These are phyloP conservation scores for Entomobrya proxima DNA, from an alignment of 2,888 invertebrate genomes.

Conservation along the genomic window DNA sequence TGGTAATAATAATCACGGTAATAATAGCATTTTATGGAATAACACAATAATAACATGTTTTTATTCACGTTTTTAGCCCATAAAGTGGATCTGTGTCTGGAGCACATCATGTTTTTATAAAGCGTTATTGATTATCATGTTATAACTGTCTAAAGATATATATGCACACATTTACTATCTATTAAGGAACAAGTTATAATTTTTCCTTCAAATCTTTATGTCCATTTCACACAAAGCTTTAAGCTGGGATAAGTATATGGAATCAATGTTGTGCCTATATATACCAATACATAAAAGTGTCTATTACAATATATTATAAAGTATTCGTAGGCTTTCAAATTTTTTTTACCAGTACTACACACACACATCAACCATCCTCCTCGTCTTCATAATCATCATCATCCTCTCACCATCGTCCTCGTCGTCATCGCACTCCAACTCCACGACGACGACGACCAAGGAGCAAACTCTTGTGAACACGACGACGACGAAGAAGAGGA, in stretches of 20 bases:
- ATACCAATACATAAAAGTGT: too few species aligned
- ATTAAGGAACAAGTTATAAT: too few species aligned
- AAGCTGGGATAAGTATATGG: too few species aligned
- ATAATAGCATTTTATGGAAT: conserved; percentile 31
- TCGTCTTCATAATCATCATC: conserved; percentile 10
- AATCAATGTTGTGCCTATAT: too few species aligned
- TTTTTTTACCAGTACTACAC: conserved; percentile 29
- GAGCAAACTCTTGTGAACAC: conserved; percentile 15
- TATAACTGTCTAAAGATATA: too few species aligned
- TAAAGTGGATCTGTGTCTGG: too few species aligned
- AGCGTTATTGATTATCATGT: too few species aligned
- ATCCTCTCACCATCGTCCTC: conserved; percentile 15
- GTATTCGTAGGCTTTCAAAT: too few species aligned
- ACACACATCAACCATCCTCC: conserved; percentile 25
- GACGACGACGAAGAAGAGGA: conserved; percentile 6
- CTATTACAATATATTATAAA: too few species aligned
- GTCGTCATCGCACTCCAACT: conserved; percentile 1
- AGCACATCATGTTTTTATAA: background rate
- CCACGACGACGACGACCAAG: conserved; percentile 21
- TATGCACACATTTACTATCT: too few species aligned
- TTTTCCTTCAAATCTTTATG: too few species aligned
- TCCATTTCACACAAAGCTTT: too few species aligned
- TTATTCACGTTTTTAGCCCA: background rate
- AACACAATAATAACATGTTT: conserved; percentile 32
- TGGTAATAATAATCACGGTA: background rate